These are phyloP conservation scores for Danaus melanippus DNA, from an alignment of 1,140 invertebrate genomes.

Conservation along the genomic window DNA sequence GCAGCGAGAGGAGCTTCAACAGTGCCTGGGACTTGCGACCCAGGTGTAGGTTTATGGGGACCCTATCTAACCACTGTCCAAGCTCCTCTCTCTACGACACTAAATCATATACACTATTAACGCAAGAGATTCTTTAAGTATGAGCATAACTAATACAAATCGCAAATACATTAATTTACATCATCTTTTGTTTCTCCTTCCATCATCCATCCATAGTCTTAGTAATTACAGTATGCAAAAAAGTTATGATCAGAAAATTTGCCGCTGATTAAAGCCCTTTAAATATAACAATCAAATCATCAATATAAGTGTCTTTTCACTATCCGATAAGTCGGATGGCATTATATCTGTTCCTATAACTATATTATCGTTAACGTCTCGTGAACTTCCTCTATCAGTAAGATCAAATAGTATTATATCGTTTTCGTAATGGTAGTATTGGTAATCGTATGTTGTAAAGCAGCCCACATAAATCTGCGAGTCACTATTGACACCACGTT, in stretches of 20 bases:
- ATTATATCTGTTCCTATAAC: background rate
- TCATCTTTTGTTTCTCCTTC: slow-evolving; percentile 7
- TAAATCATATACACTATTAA: too few species aligned
- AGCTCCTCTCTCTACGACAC: too few species aligned
- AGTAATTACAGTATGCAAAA: slow-evolving; percentile 27
- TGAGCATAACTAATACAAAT: too few species aligned
- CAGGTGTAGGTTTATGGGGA: too few species aligned
- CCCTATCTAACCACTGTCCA: too few species aligned
- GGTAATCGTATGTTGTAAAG: slow-evolving; percentile 28
- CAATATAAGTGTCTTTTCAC: slow-evolving; percentile 16
- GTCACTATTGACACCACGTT: slow-evolving; percentile 50
- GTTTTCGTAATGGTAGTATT: background rate
- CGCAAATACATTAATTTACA: too few species aligned
- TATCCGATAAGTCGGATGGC: slow-evolving; percentile 16
- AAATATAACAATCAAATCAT: slow-evolving; percentile 41
- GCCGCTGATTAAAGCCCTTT: slow-evolving; percentile 53
- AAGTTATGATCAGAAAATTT: slow-evolving; percentile 43
- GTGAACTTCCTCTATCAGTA: too few species aligned
- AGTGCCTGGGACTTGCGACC: too few species aligned
- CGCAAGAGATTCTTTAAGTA: too few species aligned
- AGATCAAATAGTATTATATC: too few species aligned
- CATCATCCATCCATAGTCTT: slow-evolving; percentile 10
- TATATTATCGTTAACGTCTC: too few species aligned
- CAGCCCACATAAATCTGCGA: slow-evolving; percentile 41
- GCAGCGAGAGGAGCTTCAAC: too few species aligned